phyloP scores from a whole-genome alignment of 2,113 vertebrate species.

The Nicator chloris region DNA sequence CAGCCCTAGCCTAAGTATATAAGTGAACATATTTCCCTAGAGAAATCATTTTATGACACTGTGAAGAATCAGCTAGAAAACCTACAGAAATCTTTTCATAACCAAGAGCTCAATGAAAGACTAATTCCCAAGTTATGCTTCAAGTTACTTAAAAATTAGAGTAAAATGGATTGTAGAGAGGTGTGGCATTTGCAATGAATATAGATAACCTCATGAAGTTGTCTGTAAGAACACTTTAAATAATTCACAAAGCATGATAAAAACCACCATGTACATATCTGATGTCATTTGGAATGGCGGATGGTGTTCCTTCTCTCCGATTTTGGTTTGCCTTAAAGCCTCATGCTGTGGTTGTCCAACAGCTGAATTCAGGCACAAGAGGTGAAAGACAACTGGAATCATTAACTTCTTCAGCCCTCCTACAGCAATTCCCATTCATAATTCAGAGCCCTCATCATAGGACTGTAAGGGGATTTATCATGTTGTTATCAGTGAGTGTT shows the following conservation, averaged over 20 bases:
- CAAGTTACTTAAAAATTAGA: not conserved
- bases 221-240: not conserved
- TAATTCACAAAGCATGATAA: not conserved
- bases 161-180: not conserved
- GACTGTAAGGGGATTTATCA: not conserved
- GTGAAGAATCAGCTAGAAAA: conserved; percentile 10
- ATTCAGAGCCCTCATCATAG: not conserved
- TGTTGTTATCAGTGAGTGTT: not conserved
- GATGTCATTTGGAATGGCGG: not conserved
- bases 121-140: not conserved
- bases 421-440: not conserved
- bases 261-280: not conserved
- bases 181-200: not conserved
- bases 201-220: not conserved
- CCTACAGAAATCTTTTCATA: not conserved
- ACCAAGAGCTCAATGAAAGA: not conserved
- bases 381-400: not conserved
- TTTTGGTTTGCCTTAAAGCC: not conserved
- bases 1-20: not conserved
- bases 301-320: not conserved
- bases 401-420: not conserved
- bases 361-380: not conserved
- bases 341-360: not conserved
- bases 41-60: not conserved
- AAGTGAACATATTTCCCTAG: not conserved